Evolutionary conservation across 2,888 invertebrate genomes (phyloP).

Genomic region (Phengaris arion): DNA sequence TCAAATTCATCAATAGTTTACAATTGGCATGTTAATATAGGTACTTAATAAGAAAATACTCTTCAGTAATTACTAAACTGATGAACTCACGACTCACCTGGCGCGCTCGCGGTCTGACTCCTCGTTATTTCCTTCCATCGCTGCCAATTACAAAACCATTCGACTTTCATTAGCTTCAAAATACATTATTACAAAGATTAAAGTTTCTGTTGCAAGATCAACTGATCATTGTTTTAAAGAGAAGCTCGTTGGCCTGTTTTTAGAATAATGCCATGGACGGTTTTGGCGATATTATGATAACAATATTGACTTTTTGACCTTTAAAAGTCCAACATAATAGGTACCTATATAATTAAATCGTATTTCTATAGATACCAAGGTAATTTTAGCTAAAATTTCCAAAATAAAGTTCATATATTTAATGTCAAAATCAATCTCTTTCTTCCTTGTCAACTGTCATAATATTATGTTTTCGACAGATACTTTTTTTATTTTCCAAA

Average conservation of each 20-base stretch:
- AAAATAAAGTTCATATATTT: neutral
- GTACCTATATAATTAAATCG: slow-evolving; percentile 5
- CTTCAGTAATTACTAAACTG: no score
- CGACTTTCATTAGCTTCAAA: neutral
- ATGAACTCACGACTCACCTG: slow-evolving; percentile 38
- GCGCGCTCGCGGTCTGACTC: slow-evolving; percentile 40
- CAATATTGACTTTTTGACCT: slow-evolving; percentile 2
- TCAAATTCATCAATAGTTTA: neutral
- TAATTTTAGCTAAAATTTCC: neutral
- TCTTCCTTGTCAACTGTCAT: neutral
- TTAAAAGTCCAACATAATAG: neutral
- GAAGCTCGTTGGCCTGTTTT: neutral
- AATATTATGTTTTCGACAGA: neutral
- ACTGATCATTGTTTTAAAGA: slow-evolving; percentile 5
- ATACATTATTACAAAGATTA: neutral
- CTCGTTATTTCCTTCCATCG: slow-evolving; percentile 40
- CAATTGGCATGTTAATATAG: neutral
- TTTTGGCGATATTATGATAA: neutral
- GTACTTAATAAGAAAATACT: no score
- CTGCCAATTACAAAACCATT: slow-evolving; percentile 35
- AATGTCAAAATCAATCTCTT: neutral
- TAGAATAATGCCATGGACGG: neutral
- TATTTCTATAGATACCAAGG: neutral
- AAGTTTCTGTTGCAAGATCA: neutral
- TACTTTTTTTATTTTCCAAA: neutral